A percentile compares a stretch with the other conserved stretches of the same genome.
These are phyloP conservation scores for Rattus rattus DNA, from an alignment of 2,113 vertebrate species.

Conservation along the genomic window DNA sequence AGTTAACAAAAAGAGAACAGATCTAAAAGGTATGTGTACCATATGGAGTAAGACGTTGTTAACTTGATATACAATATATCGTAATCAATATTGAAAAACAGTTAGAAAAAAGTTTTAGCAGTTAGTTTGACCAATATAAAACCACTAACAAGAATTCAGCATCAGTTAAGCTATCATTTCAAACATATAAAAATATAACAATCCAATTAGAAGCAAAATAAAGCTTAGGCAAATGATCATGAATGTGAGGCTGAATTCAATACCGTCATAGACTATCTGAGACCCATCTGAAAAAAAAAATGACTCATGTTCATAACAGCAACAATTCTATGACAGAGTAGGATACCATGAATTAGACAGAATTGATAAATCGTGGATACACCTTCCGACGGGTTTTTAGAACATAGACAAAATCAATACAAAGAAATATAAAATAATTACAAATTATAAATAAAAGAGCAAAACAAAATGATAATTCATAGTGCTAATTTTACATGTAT, in stretches of 20 bases:
- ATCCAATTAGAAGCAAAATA: background rate
- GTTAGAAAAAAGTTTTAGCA: no score
- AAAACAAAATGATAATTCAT: background rate
- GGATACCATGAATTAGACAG: background rate
- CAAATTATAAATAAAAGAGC: background rate
- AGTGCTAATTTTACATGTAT: background rate
- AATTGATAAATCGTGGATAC: background rate
- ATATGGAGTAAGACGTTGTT: no score
- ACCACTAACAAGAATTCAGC: no score
- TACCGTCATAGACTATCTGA: background rate
- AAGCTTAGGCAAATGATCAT: background rate
- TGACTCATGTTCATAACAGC: background rate
- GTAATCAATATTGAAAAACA: no score
- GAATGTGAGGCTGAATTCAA: background rate
- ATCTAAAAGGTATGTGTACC: no score
- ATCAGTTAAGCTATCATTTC: no score
- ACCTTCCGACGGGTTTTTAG: background rate
- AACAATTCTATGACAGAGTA: background rate
- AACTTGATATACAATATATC: no score
- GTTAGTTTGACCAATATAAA: no score
- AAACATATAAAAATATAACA: no score
- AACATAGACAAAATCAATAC: background rate
- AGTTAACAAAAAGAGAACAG: no score
- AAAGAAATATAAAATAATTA: background rate
- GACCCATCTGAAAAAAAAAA: background rate